phyloP scores from a whole-genome alignment of 2,888 invertebrate genomes.

The Phasia obesa region DNA sequence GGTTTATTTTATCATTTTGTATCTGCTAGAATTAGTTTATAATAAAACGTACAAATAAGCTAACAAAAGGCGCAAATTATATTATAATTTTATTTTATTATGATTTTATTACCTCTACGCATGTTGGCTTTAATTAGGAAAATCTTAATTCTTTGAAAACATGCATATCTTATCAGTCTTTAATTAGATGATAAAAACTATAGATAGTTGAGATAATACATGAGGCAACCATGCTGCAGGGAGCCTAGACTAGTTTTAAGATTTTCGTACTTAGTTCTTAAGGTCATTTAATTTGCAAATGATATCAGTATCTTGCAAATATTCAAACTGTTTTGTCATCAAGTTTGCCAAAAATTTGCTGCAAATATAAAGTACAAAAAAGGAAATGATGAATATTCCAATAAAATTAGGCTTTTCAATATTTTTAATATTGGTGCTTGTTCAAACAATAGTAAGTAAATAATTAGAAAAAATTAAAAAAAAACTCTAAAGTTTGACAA shows the following conservation, averaged over 20 bases:
- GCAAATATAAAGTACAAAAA: no score
- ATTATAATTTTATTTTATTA: no score
- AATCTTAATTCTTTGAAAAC: not conserved
- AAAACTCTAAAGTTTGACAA: not conserved
- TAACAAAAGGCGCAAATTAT: no score
- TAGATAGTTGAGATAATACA: not conserved
- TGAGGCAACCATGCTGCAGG: no score
- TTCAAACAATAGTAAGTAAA: conserved; percentile 8
- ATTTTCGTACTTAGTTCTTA: not conserved
- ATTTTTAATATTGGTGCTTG: not conserved
- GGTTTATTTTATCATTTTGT: no score
- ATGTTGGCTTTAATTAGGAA: not conserved
- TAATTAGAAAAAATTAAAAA: not conserved
- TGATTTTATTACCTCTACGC: not conserved
- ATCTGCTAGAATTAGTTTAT: no score
- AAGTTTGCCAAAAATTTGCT: not conserved
- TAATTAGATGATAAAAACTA: not conserved
- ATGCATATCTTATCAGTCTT: not conserved
- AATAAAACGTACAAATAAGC: no score
- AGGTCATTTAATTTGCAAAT: not conserved
- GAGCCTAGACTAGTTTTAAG: not conserved
- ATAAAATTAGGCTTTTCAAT: not conserved
- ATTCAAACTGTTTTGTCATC: not conserved
- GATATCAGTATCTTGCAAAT: not conserved
- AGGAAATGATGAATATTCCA: not conserved